Evolutionary conservation across 2,797 vertebrate genomes (phyloP), one percentile per base, ranked within the genome.

Genomic region (Oryzias dopingdopingensis): DNA sequence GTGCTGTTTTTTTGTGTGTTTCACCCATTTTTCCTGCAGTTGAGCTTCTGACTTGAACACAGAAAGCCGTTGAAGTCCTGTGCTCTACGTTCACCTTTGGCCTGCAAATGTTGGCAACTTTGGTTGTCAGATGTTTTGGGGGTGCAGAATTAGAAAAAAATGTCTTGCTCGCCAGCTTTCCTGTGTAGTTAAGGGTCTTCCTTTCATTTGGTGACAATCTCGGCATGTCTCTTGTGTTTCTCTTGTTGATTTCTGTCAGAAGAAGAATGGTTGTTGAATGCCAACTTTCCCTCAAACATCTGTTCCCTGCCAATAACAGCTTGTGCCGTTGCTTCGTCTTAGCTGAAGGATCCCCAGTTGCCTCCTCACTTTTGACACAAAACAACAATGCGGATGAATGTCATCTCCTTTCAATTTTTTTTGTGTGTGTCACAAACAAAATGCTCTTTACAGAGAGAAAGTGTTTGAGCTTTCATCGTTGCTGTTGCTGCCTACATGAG

Each of bases 291-390:
- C 82, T 85, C 85, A 78, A 89, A 91, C 91, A 91, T 92, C 90
- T 93, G 90, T 86, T 90, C 87, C 65, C 83, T 88, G 86, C 89
- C 91, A 90, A 89, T 87, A 89, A 90, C 90, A 92, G 89, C 90
- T 90, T 91, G 88, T 77, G 82, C 83, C 62, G 76, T 83, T 83
- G 85, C 80, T 80, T 84, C 70, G 73, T 88, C 87, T 88, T 77
- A 83, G 78, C 83, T 85, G 86, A 88, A 83, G 81, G 79, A 86
- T 87, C 82, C 76, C 75, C 74, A 63, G 86, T 84, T 82, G 80
- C 80, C 80, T 87, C 79, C 76, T 79, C 72, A 86, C 76, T 82
- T 84, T 72, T 88, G 82, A 85, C 84, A 84, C 84, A 67, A 78
- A 86, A 83, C 83, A 84, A 85, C 84, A 85, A 83, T 83, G 75